phyloP scores from a whole-genome alignment of 1,140 invertebrate genomes.

The Heliconius hewitsoni region DNA sequence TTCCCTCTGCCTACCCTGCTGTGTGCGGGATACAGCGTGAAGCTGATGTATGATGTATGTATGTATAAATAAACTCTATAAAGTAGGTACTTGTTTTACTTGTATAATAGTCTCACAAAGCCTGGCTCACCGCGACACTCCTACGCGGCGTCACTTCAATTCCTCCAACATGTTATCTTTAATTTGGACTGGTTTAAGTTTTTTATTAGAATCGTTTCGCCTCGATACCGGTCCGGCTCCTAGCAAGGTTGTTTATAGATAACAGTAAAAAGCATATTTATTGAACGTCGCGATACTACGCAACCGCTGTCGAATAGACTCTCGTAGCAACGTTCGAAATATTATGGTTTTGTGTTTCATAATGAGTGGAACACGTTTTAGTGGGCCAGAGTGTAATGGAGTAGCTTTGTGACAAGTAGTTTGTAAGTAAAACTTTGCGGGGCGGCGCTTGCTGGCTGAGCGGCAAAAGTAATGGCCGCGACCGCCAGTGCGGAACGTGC shows the following conservation, averaged over 20 bases:
- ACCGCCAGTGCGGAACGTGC: slow-evolving; percentile 60
- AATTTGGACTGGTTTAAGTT: slow-evolving; percentile 79
- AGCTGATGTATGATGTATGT: too few relatives aligned
- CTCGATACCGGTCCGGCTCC: slow-evolving; percentile 72
- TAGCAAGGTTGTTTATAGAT: slow-evolving; percentile 77
- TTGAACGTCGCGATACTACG: slow-evolving; percentile 50
- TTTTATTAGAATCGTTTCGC: slow-evolving; percentile 79
- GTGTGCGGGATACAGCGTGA: too few relatives aligned
- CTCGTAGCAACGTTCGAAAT: slow-evolving; percentile 53
- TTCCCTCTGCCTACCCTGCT: too few relatives aligned
- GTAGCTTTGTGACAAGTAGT: slow-evolving; percentile 36
- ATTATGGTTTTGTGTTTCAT: slow-evolving; percentile 79
- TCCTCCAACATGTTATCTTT: slow-evolving; percentile 73
- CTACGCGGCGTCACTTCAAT: slow-evolving; percentile 59
- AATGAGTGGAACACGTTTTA: slow-evolving; percentile 77
- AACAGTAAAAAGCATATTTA: slow-evolving; percentile 80
- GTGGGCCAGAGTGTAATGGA: slow-evolving; percentile 59
- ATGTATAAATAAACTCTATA: too few relatives aligned
- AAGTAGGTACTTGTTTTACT: too few relatives aligned
- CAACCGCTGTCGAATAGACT: too few relatives aligned
- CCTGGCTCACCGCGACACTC: slow-evolving; percentile 37
- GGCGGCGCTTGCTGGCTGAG: slow-evolving; percentile 30
- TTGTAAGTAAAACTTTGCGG: slow-evolving; percentile 19
- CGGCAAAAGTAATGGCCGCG: slow-evolving; percentile 57
- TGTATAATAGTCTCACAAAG: neutral